Percentiles rank a stretch among this genome's conserved stretches.
phyloP scores from a whole-genome alignment of 2,888 invertebrate species.

The Leptopterna dolabrata region DNA sequence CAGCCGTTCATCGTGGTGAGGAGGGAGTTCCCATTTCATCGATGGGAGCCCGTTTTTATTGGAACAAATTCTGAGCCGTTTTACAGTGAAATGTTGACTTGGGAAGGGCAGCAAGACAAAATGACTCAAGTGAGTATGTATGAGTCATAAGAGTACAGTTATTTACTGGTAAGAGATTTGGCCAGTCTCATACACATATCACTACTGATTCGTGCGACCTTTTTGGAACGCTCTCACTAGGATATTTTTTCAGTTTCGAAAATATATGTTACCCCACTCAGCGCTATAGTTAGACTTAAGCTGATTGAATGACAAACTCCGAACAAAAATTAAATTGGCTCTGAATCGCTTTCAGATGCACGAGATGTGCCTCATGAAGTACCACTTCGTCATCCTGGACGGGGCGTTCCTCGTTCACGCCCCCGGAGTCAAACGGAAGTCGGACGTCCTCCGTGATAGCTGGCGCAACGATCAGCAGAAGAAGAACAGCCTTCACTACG shows the following conservation, averaged over 20 bases:
- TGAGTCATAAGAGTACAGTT: neutral
- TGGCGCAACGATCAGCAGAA: constrained; percentile 57
- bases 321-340: too few species aligned
- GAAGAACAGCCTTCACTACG: constrained; percentile 61
- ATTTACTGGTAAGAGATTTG: too few species aligned
- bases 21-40: constrained; percentile 78
- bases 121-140: constrained; percentile 78
- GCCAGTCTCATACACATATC: too few species aligned
- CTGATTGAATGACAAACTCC: too few species aligned
- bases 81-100: constrained; percentile 80
- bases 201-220: too few species aligned
- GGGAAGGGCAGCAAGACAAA: constrained; percentile 86
- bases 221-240: too few species aligned
- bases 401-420: constrained; percentile 80
- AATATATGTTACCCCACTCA: too few species aligned
- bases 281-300: too few species aligned
- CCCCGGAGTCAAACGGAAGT: constrained; percentile 72
- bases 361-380: constrained; percentile 80
- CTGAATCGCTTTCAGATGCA: constrained; percentile 72
- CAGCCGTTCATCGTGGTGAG: constrained; percentile 76
- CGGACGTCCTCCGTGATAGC: constrained; percentile 60
- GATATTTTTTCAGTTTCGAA: too few species aligned
- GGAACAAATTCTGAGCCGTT: constrained; percentile 80
- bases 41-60: constrained; percentile 86
- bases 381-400: constrained; percentile 78